Base-by-base conservation (phyloP, 92 coral and sea anemone genomes). In the Phenganax stokvisi region DNA sequence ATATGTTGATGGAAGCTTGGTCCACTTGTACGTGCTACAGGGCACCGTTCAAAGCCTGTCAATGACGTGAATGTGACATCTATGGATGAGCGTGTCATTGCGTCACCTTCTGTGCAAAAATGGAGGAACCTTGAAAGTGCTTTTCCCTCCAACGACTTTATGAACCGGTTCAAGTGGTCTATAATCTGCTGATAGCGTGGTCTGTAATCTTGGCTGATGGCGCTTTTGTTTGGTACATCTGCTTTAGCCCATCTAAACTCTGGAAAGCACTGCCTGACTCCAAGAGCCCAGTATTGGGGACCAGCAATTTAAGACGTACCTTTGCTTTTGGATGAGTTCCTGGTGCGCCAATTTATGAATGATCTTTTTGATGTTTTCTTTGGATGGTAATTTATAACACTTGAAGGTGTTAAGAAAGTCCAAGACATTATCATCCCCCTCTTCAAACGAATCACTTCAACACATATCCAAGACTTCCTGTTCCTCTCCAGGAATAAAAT, bases 21-120 rank as follows among this genome's bases (percentile, higher is more conserved):
- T 20, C 69, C 80, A 72, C 85, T 71, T 56, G 80, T 82, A 17
- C 71, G 62, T 0, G 71, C 85, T 6, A 72, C 57, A 30, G 80
- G 80, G 66, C 85, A 37, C 52, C 84, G 70, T 63, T 72, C 57
- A 30, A 72, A 72, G 57, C 85, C 73, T 44, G 71, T 79, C 13
- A 82, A 52, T 16, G 51, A 31, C 0, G 71, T 82, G 54, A 82
- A 82, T 7, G 79, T 71, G 30, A 82, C 66, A 51, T 6, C 1
- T 6, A 82, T 82, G 70, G 72, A 56, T 8, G 71, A 51, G 12
- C 51, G 44, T 57, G 70, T 72, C 54, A 82, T 6, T 16, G 73
- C 57, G 52, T 82, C 85, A 82, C 85, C 71, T 10, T 80, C 85
- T 3, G 72, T 82, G 11, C 57, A 27, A 25, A 81, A 70, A 27